Evolutionary conservation across 2,797 vertebrate species (phyloP), one percentile per base, ranked within the genome.

Genomic region (Knipowitschia caucasica): DNA sequence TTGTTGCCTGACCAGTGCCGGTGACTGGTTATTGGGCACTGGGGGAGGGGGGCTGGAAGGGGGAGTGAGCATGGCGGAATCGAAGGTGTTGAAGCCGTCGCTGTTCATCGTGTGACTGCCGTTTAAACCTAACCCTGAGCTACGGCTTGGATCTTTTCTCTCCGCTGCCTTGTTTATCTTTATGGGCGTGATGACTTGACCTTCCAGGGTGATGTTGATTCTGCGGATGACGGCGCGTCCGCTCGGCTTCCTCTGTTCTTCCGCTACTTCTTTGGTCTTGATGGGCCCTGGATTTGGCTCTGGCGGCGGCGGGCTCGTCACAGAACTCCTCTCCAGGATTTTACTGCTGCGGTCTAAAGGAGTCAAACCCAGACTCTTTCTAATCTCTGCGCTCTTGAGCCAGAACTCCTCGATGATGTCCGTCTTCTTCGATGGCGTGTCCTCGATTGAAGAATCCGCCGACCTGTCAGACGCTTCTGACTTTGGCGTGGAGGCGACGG

Each of bases 401-500:
- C 97, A 98, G 62, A 98, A 98, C 59, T 99, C 96, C 25, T 96
- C 95, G 3, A 97, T 96, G 2, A 98, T 91, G 52, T 97, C 95
- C 0, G 88, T 88, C 59, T 93, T 91, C 58, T 92, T 94, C 11
- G 90, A 75, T 0, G 82, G 77, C 7, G 88, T 93, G 2, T 93
- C 92, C 30, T 87, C 85, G 0, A 73, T 69, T 0, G 88, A 88
- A 40, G 87, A 83, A 51, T 92, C 91, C 1, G 71, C 53, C 4
- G 85, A 58, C 42, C 69, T 82, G 5, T 85, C 84, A n/a, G 67
- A 46, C 38, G 87, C 40, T 47, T 90, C 88, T 54, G 43, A 45
- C 43, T 92, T 54, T 0, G 95, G 95, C 4, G 94, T 96, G 17
- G 95, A 96, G 0, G 93, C 91, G 73, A 94, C 87, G 0, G 86